Evolutionary conservation across 2,888 invertebrate species (phyloP), one percentile per base, ranked within the genome.

Genomic region (Rotaria magnacalcarata): DNA sequence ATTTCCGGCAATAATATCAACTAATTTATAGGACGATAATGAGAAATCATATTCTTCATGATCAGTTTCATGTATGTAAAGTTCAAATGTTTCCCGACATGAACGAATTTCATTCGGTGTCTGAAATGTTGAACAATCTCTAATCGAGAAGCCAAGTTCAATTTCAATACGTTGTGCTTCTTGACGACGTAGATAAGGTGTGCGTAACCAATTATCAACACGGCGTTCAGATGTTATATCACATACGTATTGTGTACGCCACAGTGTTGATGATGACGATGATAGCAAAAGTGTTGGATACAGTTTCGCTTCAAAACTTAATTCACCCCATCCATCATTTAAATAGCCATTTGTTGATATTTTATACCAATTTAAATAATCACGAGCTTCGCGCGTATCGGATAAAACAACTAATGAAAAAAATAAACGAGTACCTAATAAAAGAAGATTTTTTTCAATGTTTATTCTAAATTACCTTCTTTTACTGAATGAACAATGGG

Each of bases 191-290:
- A 86, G 60, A 50, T 58, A 86, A n/a, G 86, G 86, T 43, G 85
- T 52, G 21, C 86, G 86, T 27, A 86, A 74, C 86, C 86, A 86
- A 85, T 86, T 86, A 54, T 86, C 85, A 21, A 85, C 85, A 50
- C 75, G 85, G 50, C 85, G 85, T 14, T 75, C 54, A 8, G 86
- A 86, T 43, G 86, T 75, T 43, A 86, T 86, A 58, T 86, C 86
- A 60, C 86, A 86, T 27, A 86, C 86, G 84, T 85, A 86, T 34
- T 86, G 86, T 54, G 85, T 85, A 21, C 86, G 86, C 86, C 86
- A 86, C 14, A 86, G 24, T 24, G 80, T 80, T 43, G 80, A 80
- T 80, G 80, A 24, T 47, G 80, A 80, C 47, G 80, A 47, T 80
- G 80, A 80, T 80, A 80, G 47, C 11, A 80, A 47, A 5, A 80